Evolutionary conservation across 2,113 vertebrate genomes (phyloP), one percentile per base, ranked within the genome.

Genomic region (Canis aureus): DNA sequence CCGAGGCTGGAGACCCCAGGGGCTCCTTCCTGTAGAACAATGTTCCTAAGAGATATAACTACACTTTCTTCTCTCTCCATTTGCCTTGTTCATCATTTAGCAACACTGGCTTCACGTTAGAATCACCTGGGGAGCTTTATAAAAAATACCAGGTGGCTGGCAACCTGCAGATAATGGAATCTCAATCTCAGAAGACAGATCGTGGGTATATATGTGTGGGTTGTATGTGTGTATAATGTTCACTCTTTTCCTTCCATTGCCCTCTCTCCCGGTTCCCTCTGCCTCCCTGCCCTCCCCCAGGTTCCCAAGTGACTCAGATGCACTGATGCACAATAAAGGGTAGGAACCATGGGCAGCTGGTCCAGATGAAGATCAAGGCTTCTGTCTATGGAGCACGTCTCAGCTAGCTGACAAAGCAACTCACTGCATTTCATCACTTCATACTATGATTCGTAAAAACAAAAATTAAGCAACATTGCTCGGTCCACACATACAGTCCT

Each of bases 391-490:
- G 22, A 53, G 27, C 27, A 27, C 7, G 76, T 20, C 60, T 86
- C 78, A 89, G 69, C 25, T 55, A 64, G 35, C 6, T 88, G 38
- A 84, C 27, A 16, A 95, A 89, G 35, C 11, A 80, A 80, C 64
- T 59, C 35, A 43, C 19, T 51, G 20, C 55, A 85, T 60, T 74
- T 73, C 15, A 17, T n/a, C 13, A 83, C 49, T 19, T 83, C 76
- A 51, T 3, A 35, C 4, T 23, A 62, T 9, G 51, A 73, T 69
- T 87, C n/a, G 29, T 76, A 15, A 25, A 66, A 64, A 73, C 11
- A 85, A 92, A 92, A 84, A 51, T 25, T 19, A 92, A 62, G 16
- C 16, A 81, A 49, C 9, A 38, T 0, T 32, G 13, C 1, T 38
- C 78, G 32, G 25, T 20, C 91, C 55, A n/a, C 2, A 84, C 2